Percentiles rank a stretch among this genome's conserved stretches.
Evolutionary conservation across 2,888 invertebrate species (phyloP).

Genomic region (Drosophila differens): DNA sequence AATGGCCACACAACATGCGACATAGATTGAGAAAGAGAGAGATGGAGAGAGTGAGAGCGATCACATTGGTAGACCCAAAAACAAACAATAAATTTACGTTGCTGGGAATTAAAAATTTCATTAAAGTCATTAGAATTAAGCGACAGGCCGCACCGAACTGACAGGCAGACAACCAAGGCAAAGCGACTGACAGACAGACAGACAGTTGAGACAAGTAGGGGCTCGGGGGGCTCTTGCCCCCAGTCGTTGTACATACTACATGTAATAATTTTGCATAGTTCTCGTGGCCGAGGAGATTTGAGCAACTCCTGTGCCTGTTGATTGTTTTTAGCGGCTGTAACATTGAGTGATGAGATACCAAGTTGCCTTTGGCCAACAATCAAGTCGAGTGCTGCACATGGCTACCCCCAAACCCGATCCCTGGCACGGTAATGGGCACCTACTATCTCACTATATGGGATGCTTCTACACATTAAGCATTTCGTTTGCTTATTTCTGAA

Average conservation of each 20-base stretch:
- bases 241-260: constrained; percentile 3
- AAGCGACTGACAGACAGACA: constrained; percentile 50
- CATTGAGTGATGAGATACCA: constrained; percentile 72
- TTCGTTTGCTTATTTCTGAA: constrained; percentile 43
- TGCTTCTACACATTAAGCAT: constrained; percentile 37
- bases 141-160: constrained; percentile 50
- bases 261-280: constrained; percentile 63
- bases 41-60: neutral
- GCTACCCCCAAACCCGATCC: constrained; percentile 19
- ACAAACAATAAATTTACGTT: constrained; percentile 82
- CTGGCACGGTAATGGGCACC: constrained; percentile 24
- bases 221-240: constrained; percentile 21
- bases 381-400: constrained; percentile 44
- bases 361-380: constrained; percentile 21
- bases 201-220: constrained; percentile 7
- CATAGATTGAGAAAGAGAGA: neutral
- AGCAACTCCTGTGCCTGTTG: constrained; percentile 53
- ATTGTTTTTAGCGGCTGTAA: constrained; percentile 72
- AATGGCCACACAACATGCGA: constrained; percentile 79
- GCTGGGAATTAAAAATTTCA: constrained; percentile 83
- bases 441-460: neutral
- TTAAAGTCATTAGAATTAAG: constrained; percentile 83
- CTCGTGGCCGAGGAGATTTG: constrained; percentile 11
- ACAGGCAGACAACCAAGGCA: constrained; percentile 39
- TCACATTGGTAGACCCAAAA: constrained; percentile 42